Conservation (phyloP, 2,113 vertebrate species). For the Saccopteryx leptura region DNA sequence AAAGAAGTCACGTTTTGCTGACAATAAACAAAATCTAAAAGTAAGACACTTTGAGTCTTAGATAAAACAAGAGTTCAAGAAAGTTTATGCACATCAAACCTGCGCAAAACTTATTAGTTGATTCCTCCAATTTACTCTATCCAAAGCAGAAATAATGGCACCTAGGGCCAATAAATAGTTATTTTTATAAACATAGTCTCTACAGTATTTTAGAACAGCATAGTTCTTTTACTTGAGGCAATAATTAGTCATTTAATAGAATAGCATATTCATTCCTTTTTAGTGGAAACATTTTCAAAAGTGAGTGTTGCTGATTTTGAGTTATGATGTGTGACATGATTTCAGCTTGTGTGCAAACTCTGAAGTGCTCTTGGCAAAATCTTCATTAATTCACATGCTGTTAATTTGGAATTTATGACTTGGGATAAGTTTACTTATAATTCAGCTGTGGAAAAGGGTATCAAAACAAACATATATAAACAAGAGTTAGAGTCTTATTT, state of each 20-base stretch:
- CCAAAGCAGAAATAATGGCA: slow-evolving; percentile 60
- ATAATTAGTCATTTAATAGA: slow-evolving; percentile 30
- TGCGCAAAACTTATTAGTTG: slow-evolving; percentile 49
- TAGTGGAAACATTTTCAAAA: slow-evolving; percentile 67
- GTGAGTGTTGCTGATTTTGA: slow-evolving; percentile 53
- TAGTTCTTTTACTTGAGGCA: slow-evolving; percentile 54
- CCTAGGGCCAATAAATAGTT: slow-evolving; percentile 21
- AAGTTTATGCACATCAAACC: slow-evolving; percentile 57
- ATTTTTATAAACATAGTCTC: slow-evolving; percentile 42
- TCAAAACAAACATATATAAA: slow-evolving; percentile 54
- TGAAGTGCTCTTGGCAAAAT: slow-evolving; percentile 51
- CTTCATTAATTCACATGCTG: slow-evolving; percentile 53
- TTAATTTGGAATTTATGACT: slow-evolving; percentile 65
- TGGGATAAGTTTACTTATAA: slow-evolving; percentile 36
- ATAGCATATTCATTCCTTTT: slow-evolving; percentile 48
- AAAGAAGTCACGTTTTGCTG: slow-evolving; percentile 80
- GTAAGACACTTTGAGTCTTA: slow-evolving; percentile 62
- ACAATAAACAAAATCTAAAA: slow-evolving; percentile 80
- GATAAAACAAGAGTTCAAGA: slow-evolving; percentile 71
- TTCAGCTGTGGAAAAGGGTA: slow-evolving; percentile 11
- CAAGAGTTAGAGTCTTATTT: not conserved
- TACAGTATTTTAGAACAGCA: slow-evolving; percentile 19
- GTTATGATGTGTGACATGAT: slow-evolving; percentile 24
- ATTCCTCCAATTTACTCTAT: slow-evolving; percentile 21
- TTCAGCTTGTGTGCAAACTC: slow-evolving; percentile 1